Evolutionary conservation across 2,113 vertebrate species (phyloP).

Genomic region (Cettia cetti): DNA sequence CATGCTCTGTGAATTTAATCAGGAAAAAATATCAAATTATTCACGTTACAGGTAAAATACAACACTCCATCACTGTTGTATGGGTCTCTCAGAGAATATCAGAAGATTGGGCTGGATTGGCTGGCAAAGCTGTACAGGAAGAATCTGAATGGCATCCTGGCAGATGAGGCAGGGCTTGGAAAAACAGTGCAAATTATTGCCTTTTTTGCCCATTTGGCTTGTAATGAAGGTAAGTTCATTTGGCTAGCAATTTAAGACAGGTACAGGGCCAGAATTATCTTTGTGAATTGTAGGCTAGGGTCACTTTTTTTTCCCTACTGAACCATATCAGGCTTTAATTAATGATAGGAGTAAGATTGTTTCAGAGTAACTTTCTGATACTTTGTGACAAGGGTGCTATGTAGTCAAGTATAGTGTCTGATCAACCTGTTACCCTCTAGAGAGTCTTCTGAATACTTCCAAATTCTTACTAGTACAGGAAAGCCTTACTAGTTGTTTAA

Average conservation of each 20-base stretch:
- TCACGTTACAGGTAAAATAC: constrained; percentile 70
- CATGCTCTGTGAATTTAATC: background rate
- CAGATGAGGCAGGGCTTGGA: constrained; percentile 86
- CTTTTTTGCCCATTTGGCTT: constrained; percentile 89
- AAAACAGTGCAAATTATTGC: constrained; percentile 92
- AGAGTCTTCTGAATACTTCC: background rate
- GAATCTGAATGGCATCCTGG: constrained; percentile 88
- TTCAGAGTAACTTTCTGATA: background rate
- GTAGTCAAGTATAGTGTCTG: background rate
- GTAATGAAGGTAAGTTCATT: constrained; percentile 80
- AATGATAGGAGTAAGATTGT: background rate
- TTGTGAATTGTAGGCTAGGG: background rate
- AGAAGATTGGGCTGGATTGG: constrained; percentile 91
- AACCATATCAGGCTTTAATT: background rate
- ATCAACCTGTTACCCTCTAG: background rate
- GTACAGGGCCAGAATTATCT: background rate
- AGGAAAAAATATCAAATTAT: background rate
- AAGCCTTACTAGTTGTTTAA: background rate
- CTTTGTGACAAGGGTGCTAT: background rate
- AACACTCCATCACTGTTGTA: constrained; percentile 80
- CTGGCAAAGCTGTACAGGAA: constrained; percentile 84
- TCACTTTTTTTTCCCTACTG: background rate
- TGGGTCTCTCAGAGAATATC: constrained; percentile 87
- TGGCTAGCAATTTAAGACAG: background rate
- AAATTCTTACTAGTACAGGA: background rate